Conservation (phyloP, 2,888 invertebrate species). For the Catocala sponsa region DNA sequence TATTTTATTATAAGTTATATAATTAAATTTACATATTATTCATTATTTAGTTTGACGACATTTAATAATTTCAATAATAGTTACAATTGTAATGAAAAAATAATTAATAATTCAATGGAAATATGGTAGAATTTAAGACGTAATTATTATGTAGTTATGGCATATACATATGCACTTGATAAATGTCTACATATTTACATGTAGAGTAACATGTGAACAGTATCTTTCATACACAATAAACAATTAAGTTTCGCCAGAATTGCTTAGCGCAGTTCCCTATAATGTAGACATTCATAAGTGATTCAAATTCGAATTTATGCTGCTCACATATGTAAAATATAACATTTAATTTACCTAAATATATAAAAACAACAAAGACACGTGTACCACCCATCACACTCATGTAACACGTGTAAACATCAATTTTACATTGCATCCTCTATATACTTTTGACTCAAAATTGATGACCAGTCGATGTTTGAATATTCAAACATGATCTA, state of each 20-base stretch:
- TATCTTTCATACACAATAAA: too few relatives aligned
- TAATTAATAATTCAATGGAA: slow-evolving; percentile 20
- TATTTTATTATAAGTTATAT: slow-evolving; percentile 45
- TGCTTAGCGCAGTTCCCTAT: not conserved
- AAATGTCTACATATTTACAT: slow-evolving; percentile 42
- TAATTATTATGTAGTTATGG: slow-evolving; percentile 35
- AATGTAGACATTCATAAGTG: slow-evolving; percentile 46
- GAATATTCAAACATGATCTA: slow-evolving; percentile 15
- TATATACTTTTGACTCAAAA: slow-evolving; percentile 18
- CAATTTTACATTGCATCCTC: slow-evolving; percentile 25
- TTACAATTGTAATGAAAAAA: slow-evolving; percentile 18
- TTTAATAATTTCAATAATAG: slow-evolving; percentile 31
- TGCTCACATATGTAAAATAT: slow-evolving; percentile 44
- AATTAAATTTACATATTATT: slow-evolving; percentile 33
- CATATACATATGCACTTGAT: slow-evolving; percentile 24
- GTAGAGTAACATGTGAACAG: too few relatives aligned
- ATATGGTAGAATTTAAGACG: slow-evolving; percentile 8
- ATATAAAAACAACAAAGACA: slow-evolving; percentile 48
- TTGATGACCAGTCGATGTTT: slow-evolving; percentile 28
- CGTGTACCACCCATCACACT: slow-evolving; percentile 29
- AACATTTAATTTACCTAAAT: slow-evolving; percentile 53
- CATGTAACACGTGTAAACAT: slow-evolving; percentile 20
- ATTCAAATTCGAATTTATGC: slow-evolving; percentile 34
- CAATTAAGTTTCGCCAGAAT: too few relatives aligned
- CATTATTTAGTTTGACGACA: slow-evolving; percentile 24